Conservation (phyloP, 2,113 vertebrate species). For the Oryzias celebensis region DNA sequence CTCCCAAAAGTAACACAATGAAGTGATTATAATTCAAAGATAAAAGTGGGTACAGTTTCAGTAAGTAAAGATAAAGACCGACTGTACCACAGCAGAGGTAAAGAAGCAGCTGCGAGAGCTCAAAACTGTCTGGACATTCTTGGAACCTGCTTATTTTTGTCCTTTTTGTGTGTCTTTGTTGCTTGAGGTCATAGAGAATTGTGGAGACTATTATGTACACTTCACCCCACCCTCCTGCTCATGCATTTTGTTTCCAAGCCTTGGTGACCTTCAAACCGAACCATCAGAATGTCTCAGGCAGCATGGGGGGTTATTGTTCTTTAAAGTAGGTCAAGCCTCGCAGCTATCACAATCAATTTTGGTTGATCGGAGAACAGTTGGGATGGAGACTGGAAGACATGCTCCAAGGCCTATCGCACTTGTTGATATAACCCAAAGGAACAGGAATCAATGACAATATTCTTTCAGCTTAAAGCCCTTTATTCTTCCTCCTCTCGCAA, state of each 20-base stretch:
- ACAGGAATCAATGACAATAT: constrained; percentile 63
- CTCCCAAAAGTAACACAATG: background rate
- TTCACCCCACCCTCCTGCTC: constrained; percentile 26
- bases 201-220: constrained; percentile 33
- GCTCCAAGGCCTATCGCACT: constrained; percentile 67
- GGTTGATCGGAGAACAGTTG: constrained; percentile 63
- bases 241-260: constrained; percentile 27
- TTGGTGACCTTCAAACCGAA: constrained; percentile 75
- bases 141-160: constrained; percentile 25
- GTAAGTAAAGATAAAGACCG: background rate
- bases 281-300: constrained; percentile 65
- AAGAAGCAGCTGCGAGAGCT: constrained; percentile 23
- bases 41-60: background rate
- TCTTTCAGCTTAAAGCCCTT: constrained; percentile 41
- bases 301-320: constrained; percentile 80
- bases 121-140: constrained; percentile 22
- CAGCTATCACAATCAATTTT: constrained; percentile 75
- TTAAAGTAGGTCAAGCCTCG: constrained; percentile 82
- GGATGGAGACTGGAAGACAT: constrained; percentile 33
- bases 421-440: constrained; percentile 67
- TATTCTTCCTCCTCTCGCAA: constrained; percentile 29
- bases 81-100: constrained; percentile 17
- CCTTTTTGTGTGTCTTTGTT: constrained; percentile 35
- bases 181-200: constrained; percentile 39
- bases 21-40: background rate